Evolutionary conservation across 2,888 invertebrate species (phyloP).

Genomic region (Ichneumoninae sp.): DNA sequence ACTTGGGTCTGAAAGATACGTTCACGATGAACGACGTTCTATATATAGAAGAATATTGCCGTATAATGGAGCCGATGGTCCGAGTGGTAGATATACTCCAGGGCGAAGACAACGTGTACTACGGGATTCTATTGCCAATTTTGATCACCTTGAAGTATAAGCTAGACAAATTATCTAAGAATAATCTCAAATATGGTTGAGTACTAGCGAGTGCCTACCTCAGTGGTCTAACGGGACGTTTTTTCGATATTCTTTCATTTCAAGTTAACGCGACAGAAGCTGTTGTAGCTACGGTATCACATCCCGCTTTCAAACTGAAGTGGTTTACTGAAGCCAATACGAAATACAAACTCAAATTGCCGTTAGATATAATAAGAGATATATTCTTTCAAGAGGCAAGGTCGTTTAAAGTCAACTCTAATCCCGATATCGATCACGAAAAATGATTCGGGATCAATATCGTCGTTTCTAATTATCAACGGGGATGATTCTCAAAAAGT

Average conservation of each 20-base stretch:
- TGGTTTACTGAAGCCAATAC: slow-evolving; percentile 13
- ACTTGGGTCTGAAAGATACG: slow-evolving; percentile 26
- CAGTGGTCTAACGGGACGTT: slow-evolving; percentile 40
- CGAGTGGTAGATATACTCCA: slow-evolving; percentile 47
- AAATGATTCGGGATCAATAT: slow-evolving; percentile 28
- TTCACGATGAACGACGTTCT: slow-evolving; percentile 35
- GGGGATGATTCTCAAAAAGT: background rate
- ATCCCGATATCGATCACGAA: background rate
- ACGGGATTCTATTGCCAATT: slow-evolving; percentile 41
- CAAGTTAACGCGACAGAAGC: slow-evolving; percentile 11
- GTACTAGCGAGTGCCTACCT: slow-evolving; percentile 23
- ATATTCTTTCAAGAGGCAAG: background rate
- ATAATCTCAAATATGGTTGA: slow-evolving; percentile 37
- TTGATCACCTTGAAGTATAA: slow-evolving; percentile 29
- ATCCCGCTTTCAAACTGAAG: slow-evolving; percentile 40
- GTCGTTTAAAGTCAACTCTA: background rate
- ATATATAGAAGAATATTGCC: slow-evolving; percentile 49
- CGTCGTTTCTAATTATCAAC: background rate
- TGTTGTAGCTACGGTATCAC: slow-evolving; percentile 41
- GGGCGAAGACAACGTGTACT: slow-evolving; percentile 49
- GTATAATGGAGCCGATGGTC: slow-evolving; percentile 41
- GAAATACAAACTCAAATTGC: slow-evolving; percentile 4
- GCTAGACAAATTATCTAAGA: slow-evolving; percentile 25
- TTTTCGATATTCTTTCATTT: slow-evolving; percentile 35
- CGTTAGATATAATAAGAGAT: slow-evolving; percentile 16